Base-by-base conservation (phyloP, 2,888 invertebrate genomes). In the Dilophus febrilis region DNA sequence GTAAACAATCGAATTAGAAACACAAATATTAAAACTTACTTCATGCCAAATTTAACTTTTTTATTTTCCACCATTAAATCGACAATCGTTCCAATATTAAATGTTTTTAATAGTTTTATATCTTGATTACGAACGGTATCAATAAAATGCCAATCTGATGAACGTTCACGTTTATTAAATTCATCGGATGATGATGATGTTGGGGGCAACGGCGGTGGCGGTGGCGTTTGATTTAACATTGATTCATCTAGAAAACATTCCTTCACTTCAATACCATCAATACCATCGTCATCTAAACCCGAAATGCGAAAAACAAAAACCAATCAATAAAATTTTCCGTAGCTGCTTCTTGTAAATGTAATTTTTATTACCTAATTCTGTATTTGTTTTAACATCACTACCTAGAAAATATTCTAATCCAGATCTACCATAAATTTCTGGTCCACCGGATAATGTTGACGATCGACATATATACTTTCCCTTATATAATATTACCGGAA, bases 31-130 rank as follows among this genome's bases (percentile, higher is more conserved):
- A 22, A 6, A 22, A 66, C 77, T 73, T 67, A 84, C 84, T 79
- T 72, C 61, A 84, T 61, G 44, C 77, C 76, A 61, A 74, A 84
- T 61, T 84, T 85, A 31, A 81, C 76, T 65, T 84, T 84, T 52
- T 80, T 78, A 54, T 82, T 80, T 55, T 85, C 84, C 8, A 85
- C 81, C 84, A 85, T 85, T 40, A 85, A 70, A 60, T 85, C 84
- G 45, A 79, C 71, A 50, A 85, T 84, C 38, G 75, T 77, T 40
- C 70, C 70, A 13, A 84, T 76, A 50, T 76, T 74, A 27, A 82
- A 67, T 16, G 68, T 66, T 55, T 76, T 77, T 28, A 85, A 59
- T 35, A 84, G 61, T 48, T 72, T 70, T 39, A 82, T 79, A 54
- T 85, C 84, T 46, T 71, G 68, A 47, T 66, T 70, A 39, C 78